Evolutionary conservation across 1,140 invertebrate species (phyloP), one percentile per base, ranked within the genome.

Genomic region (Platyscapa corneri): DNA sequence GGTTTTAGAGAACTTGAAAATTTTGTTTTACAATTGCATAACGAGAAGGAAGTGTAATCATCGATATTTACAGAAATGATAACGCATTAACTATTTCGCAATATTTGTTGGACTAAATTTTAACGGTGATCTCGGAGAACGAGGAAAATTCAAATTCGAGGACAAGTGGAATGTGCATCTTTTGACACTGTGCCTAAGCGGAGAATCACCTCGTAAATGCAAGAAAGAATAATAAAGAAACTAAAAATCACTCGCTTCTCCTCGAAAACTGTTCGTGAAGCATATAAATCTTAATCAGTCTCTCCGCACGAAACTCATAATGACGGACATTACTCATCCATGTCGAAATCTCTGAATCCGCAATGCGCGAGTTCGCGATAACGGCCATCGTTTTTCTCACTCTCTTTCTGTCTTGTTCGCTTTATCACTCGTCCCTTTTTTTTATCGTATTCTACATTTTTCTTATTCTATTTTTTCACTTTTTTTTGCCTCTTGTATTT

Each of bases 301-400:
- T 77, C 74, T 77, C 42, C 30, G 30, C 83, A 64, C 83, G 76
- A 79, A 64, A 18, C 76, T 77, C 32, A 39, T 65, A 80, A 75
- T 65, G 84, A 85, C 49, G 77, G 53, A 39, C 84, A 85, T 85
- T 85, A 81, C 84, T 85, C 84, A 85, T 80, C 53, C 84, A 42
- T 75, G 67, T 81, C 84, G 84, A 85, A 84, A 84, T 77, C 37
- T 32, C 39, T 39, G 60, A 77, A 37, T 78, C 53, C 42, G 39
- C n/a, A 27, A 14, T 23, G 14, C 37, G 32, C 42, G 76, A 34
- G 14, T 30, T n/a, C 23, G 65, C 84, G 65, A 75, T 81, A 81
- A 75, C 78, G 67, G 56, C 49, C 77, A 23, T 84, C 39, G 56
- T 85, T 81, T 14, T 81, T 74, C 67, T 42, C n/a, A 7, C 67